Conservation (phyloP, 2,797 vertebrate species). For the Coccyzus lansbergi region DNA sequence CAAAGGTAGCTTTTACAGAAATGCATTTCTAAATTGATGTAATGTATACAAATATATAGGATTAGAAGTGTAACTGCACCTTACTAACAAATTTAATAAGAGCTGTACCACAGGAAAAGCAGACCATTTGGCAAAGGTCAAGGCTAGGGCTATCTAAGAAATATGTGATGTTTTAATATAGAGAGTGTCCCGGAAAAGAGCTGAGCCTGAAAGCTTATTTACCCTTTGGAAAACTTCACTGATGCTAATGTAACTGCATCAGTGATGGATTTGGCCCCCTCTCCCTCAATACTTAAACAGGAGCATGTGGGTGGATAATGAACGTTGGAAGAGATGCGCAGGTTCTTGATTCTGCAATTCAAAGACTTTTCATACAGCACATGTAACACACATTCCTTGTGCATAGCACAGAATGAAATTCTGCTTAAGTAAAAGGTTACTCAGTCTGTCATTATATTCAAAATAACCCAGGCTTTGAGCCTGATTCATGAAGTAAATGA, state of each 20-base stretch:
- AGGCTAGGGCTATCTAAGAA: background rate
- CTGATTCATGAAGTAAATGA: constrained; percentile 70
- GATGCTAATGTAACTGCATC: constrained; percentile 1
- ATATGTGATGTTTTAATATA: background rate
- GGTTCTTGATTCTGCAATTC: constrained; percentile 48
- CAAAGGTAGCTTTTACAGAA: background rate
- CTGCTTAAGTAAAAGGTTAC: constrained; percentile 68
- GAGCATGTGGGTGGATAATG: constrained; percentile 54
- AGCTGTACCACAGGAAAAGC: background rate
- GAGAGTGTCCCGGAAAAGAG: background rate
- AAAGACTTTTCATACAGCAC: constrained; percentile 47
- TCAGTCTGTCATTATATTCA: constrained; percentile 66
- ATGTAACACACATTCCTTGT: constrained; percentile 62
- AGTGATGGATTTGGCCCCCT: constrained; percentile 13
- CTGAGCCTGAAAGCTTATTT: background rate
- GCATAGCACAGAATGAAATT: constrained; percentile 42
- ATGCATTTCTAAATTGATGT: background rate
- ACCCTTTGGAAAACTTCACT: constrained; percentile 17
- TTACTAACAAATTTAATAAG: background rate
- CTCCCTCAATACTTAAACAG: constrained; percentile 29
- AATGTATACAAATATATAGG: background rate
- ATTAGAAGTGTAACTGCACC: background rate
- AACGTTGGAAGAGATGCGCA: constrained; percentile 28
- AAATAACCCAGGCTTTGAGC: constrained; percentile 62
- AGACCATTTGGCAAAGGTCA: background rate